Conservation (phyloP, 1,140 invertebrate genomes). For the Hermetia illucens region DNA sequence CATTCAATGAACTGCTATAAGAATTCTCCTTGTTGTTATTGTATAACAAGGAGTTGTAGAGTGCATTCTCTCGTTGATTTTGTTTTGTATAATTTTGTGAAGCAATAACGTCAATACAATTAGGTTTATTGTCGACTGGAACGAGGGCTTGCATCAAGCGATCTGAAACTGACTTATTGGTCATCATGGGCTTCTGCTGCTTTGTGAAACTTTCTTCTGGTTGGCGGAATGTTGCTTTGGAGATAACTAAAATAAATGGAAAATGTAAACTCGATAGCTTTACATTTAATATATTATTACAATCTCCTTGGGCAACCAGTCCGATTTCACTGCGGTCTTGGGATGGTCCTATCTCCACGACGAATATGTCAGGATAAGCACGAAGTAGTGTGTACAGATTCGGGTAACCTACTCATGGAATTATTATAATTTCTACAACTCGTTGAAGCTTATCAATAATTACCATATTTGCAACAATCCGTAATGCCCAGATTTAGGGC, state of each 20-base stretch:
- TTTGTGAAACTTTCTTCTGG: background rate
- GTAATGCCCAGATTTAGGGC: slow-evolving; percentile 1
- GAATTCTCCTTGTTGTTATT: slow-evolving; percentile 20
- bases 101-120: no score
- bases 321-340: slow-evolving; percentile 21
- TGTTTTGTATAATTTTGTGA: no score
- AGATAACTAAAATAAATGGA: background rate
- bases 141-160: background rate
- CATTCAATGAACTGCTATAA: slow-evolving; percentile 14
- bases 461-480: slow-evolving; percentile 1
- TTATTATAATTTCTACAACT: no score
- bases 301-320: slow-evolving; percentile 13
- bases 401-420: slow-evolving; percentile 37
- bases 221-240: background rate
- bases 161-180: background rate
- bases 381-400: slow-evolving; percentile 34
- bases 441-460: background rate
- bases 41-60: no score
- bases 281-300: background rate
- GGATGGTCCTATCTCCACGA: slow-evolving; percentile 12
- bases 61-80: no score
- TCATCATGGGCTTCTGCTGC: background rate
- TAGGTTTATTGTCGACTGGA: background rate
- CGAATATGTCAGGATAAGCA: slow-evolving; percentile 37
- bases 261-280: background rate